Base-by-base conservation (phyloP, 2,888 invertebrate genomes). In the Polydesmus complanatus region DNA sequence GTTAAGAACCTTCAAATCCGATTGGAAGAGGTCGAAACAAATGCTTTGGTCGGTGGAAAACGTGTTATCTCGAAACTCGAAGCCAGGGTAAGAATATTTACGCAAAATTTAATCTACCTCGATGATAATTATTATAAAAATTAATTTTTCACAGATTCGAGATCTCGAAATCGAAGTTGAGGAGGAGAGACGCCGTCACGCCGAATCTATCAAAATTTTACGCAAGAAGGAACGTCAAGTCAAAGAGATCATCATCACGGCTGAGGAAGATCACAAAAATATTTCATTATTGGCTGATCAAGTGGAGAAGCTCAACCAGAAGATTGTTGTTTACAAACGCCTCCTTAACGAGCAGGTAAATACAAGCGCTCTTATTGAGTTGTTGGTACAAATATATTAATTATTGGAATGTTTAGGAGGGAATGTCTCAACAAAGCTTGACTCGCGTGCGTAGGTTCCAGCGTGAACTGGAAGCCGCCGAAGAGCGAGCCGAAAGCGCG, bases 401-500 rank as follows among this genome's bases (percentile, higher is more conserved):
- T 56, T 63, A 56, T 65, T 64, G 62, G 64, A 64, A 61, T 64
- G 63, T 68, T 48, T 73, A 88, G 88, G 93, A 94, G 82, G 89
- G 91, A 70, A 80, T 90, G 77, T 91, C 91, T 69, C 84, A 85
- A 77, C 91, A 91, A 78, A 89, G 86, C 77, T 86, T 95, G 70
- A 92, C 92, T 75, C 84, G 95, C 75, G 94, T 94, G 69, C 91
- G 95, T 76, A 86, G 94, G 78, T 95, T 95, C 93, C 95, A 96
- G 78, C 86, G 95, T 71, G 95, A 96, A 78, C 79, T 96, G 74
- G 95, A 96, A 76, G 94, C 95, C 59, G 95, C 95, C 68, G 95
- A 96, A 77, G 94, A 94, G 77, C 88, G 95, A 70, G 94, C 94
- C 70, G 94, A 95, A 72, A 83, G 83, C 69, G 94, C 94, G 69